phyloP scores from a whole-genome alignment of 2,113 vertebrate species.

The Octodon degus region DNA sequence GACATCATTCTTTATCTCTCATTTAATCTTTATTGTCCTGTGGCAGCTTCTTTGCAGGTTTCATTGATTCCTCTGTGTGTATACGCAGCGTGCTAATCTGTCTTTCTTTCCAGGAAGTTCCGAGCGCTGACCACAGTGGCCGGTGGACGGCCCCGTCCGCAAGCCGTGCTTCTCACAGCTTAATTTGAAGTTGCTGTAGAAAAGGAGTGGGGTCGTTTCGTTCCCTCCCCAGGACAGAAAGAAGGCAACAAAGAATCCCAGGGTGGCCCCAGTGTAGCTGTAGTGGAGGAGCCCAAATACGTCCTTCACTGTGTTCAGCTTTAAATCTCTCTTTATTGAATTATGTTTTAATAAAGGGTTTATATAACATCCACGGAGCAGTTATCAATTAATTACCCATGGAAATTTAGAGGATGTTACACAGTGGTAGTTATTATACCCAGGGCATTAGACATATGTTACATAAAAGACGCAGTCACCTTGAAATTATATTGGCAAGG shows the following conservation, averaged over 20 bases:
- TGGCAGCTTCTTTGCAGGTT: slow-evolving; percentile 55
- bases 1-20: slow-evolving; percentile 73
- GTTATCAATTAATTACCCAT: slow-evolving; percentile 90
- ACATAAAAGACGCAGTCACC: slow-evolving; percentile 88
- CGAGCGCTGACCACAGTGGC: slow-evolving; percentile 23
- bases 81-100: slow-evolving; percentile 64
- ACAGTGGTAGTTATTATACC: slow-evolving; percentile 83
- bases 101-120: slow-evolving; percentile 62
- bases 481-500: slow-evolving; percentile 85
- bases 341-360: slow-evolving; percentile 87
- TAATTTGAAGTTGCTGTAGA: slow-evolving; percentile 61
- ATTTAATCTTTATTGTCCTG: slow-evolving; percentile 80
- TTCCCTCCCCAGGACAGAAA: slow-evolving; percentile 48
- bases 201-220: slow-evolving; percentile 22
- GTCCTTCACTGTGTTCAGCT: slow-evolving; percentile 80
- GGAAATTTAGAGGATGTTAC: slow-evolving; percentile 85
- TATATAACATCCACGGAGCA: slow-evolving; percentile 83
- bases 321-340: slow-evolving; percentile 82
- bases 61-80: slow-evolving; percentile 57
- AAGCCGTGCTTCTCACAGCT: slow-evolving; percentile 55
- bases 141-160: background rate
- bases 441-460: slow-evolving; percentile 87
- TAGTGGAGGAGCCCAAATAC: slow-evolving; percentile 62
- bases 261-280: slow-evolving; percentile 28
- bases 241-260: slow-evolving; percentile 28